Evolutionary conservation across 2,888 invertebrate species (phyloP).

Genomic region (Heteromyza rotundicornis): DNA sequence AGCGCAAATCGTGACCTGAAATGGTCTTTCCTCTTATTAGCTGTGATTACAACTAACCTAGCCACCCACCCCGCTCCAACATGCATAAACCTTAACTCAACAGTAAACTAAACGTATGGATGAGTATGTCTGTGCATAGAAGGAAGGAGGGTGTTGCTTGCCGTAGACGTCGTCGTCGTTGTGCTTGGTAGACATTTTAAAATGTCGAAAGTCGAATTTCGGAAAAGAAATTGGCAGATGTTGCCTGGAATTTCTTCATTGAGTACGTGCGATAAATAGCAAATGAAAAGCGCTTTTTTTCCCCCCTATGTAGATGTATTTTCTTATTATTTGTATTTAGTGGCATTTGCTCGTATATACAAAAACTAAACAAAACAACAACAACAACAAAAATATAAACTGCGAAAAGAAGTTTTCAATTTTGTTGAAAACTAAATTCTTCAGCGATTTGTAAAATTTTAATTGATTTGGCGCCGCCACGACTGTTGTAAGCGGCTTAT

Average conservation of each 20-base stretch:
- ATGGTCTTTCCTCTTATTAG: conserved; percentile 56
- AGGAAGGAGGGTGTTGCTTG: background rate
- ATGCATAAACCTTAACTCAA: conserved; percentile 39
- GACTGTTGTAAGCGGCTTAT: conserved; percentile 27
- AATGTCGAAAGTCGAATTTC: conserved; percentile 44
- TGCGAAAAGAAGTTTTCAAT: background rate
- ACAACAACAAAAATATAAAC: background rate
- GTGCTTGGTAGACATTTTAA: conserved; percentile 26
- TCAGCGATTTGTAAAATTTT: conserved; percentile 21
- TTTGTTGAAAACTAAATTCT: background rate
- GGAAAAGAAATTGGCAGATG: conserved; percentile 51
- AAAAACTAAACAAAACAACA: too few relatives aligned
- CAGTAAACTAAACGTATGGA: conserved; percentile 12
- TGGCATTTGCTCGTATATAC: too few relatives aligned
- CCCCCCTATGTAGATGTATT: background rate
- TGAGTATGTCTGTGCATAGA: conserved; percentile 9
- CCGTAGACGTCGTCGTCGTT: background rate
- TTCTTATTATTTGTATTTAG: background rate
- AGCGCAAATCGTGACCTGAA: conserved; percentile 55
- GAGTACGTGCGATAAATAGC: conserved; percentile 56
- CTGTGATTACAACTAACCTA: conserved; percentile 50
- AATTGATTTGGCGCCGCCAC: conserved; percentile 35
- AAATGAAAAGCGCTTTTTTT: conserved; percentile 38
- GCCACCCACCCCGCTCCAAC: background rate
- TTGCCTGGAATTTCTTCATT: conserved; percentile 56